Evolutionary conservation across 2,113 vertebrate genomes (phyloP).

Genomic region (Varanus salvator): DNA sequence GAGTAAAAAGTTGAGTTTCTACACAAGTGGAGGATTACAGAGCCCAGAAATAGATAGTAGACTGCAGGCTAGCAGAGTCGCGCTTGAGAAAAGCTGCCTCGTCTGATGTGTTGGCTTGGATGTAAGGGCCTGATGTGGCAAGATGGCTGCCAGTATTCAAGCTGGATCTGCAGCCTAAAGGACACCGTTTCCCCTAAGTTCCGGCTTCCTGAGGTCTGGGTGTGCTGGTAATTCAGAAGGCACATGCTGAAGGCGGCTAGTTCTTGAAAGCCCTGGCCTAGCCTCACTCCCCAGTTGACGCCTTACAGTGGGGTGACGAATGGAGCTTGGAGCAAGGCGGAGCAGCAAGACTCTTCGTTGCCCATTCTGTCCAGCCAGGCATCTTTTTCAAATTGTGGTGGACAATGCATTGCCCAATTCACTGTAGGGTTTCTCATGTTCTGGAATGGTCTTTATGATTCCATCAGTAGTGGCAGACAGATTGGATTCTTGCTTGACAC

Average conservation of each 20-base stretch:
- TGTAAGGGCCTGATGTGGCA: background rate
- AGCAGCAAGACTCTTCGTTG: background rate
- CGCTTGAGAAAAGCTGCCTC: too few species aligned
- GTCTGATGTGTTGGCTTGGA: too few species aligned
- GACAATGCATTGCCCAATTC: background rate
- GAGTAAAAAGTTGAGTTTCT: too few species aligned
- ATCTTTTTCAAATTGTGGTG: background rate
- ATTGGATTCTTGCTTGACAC: too few species aligned
- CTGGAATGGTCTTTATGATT: background rate
- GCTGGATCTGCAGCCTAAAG: background rate
- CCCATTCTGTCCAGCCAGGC: too few species aligned
- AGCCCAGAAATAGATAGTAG: background rate
- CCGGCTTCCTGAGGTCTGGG: too few species aligned
- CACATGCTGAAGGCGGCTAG: background rate
- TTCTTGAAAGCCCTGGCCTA: too few species aligned
- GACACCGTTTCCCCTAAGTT: too few species aligned
- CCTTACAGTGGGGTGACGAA: background rate
- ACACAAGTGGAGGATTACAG: background rate
- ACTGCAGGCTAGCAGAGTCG: background rate
- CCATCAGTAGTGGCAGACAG: too few species aligned
- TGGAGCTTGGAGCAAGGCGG: background rate
- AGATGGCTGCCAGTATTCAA: background rate
- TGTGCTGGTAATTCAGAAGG: too few species aligned
- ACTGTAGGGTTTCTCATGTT: background rate
- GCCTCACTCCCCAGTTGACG: background rate